phyloP scores from a whole-genome alignment of 92 coral and sea anemone species.

The Paragorgia papillata region DNA sequence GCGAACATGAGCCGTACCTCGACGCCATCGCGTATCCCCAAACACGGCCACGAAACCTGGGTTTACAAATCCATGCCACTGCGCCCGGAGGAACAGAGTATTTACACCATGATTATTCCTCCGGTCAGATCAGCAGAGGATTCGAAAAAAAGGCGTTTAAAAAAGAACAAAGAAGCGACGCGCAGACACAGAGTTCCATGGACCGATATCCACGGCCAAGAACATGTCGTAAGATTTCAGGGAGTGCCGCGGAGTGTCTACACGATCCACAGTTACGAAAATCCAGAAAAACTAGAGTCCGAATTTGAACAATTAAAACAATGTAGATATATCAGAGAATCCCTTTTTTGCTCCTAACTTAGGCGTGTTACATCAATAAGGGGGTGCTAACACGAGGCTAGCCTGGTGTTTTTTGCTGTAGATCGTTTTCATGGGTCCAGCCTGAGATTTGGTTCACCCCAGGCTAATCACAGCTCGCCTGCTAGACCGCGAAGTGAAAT shows the following conservation, averaged over 20 bases:
- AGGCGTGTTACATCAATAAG: background rate
- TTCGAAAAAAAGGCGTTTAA: background rate
- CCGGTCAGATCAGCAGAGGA: slow-evolving; percentile 8
- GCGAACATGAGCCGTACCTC: slow-evolving; percentile 10
- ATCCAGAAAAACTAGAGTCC: background rate
- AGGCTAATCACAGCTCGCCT: too few relatives aligned
- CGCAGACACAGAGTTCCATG: background rate
- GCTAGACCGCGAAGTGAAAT: too few relatives aligned
- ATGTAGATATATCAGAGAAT: slow-evolving; percentile 20
- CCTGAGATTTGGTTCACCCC: too few relatives aligned
- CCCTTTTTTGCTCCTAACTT: background rate
- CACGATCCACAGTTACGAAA: background rate
- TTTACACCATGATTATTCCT: slow-evolving; percentile 25
- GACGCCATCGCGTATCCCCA: background rate
- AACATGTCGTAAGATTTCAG: slow-evolving; percentile 23
- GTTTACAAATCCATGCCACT: slow-evolving; percentile 12
- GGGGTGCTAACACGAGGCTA: too few relatives aligned
- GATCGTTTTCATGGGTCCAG: too few relatives aligned
- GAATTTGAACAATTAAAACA: slow-evolving; percentile 11
- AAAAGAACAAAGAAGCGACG: background rate
- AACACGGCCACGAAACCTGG: background rate
- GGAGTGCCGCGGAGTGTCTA: slow-evolving; percentile 14
- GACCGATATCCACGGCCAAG: background rate
- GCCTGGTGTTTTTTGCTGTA: too few relatives aligned
- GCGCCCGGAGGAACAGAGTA: slow-evolving; percentile 15